Evolutionary conservation across 2,797 vertebrate genomes (phyloP).

Genomic region (Odontamblyopus rebecca): DNA sequence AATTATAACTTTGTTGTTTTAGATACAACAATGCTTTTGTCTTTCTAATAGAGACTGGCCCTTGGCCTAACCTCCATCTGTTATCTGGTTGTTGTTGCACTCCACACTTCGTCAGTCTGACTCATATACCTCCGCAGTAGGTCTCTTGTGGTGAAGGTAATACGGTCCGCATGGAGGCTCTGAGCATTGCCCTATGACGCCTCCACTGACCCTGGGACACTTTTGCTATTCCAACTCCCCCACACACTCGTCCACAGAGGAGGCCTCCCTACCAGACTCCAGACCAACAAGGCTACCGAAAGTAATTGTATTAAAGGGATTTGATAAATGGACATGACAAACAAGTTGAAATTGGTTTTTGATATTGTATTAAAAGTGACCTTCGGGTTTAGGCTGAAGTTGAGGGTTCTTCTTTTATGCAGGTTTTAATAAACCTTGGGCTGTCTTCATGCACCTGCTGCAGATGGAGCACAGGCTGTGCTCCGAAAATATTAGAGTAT

Average conservation of each 20-base stretch:
- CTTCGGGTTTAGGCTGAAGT: conserved; percentile 78
- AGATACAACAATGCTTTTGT: conserved; percentile 4
- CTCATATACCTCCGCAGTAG: conserved; percentile 31
- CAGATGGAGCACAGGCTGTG: conserved; percentile 12
- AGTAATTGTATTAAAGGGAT: conserved; percentile 83
- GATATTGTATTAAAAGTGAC: conserved; percentile 86
- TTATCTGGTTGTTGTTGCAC: conserved; percentile 21
- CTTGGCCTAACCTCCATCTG: conserved; percentile 15
- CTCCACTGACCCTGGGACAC: conserved; percentile 43
- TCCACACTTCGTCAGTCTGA: conserved; percentile 22
- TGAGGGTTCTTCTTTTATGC: conserved; percentile 30
- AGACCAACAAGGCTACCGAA: conserved; percentile 65
- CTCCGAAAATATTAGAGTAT: not conserved
- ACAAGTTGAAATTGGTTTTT: conserved; percentile 86
- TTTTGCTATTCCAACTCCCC: conserved; percentile 29
- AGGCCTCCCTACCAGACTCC: conserved; percentile 39
- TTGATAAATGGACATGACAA: conserved; percentile 88
- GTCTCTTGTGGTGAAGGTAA: conserved; percentile 38
- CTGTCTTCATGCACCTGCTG: conserved; percentile 15
- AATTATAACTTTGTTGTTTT: conserved; percentile 1
- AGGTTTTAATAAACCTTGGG: conserved; percentile 50
- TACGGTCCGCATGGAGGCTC: conserved; percentile 40
- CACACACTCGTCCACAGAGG: conserved; percentile 28
- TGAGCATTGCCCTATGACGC: conserved; percentile 25
- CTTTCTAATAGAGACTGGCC: conserved; percentile 23